Evolutionary conservation across 1,140 invertebrate genomes (phyloP).

Genomic region (Drosophila funebris): DNA sequence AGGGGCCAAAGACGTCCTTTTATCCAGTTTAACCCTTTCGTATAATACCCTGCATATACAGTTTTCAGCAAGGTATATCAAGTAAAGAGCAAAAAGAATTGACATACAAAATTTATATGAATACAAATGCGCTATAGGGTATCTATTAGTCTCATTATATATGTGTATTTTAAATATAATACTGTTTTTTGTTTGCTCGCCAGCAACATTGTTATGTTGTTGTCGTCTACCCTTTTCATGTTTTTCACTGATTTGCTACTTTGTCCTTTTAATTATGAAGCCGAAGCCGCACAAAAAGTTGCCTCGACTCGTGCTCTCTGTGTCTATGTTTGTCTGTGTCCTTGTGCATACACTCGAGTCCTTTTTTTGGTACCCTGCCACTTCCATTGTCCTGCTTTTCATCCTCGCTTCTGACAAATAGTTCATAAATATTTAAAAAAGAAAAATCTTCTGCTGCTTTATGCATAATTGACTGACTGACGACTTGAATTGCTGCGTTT

Average conservation of each 20-base stretch:
- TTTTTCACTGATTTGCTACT: constrained; percentile 75
- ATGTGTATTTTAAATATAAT: background rate
- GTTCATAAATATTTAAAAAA: constrained; percentile 75
- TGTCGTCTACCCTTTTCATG: constrained; percentile 53
- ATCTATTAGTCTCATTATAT: background rate
- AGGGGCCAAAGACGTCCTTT: constrained; percentile 16
- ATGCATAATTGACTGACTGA: constrained; percentile 64
- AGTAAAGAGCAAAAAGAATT: background rate
- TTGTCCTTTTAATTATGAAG: constrained; percentile 79
- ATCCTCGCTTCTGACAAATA: constrained; percentile 47
- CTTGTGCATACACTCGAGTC: constrained; percentile 36
- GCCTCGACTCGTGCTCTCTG: background rate
- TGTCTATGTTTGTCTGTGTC: constrained; percentile 29
- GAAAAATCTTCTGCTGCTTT: constrained; percentile 34
- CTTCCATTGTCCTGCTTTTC: constrained; percentile 12
- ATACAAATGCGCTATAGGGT: background rate
- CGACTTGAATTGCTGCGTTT: background rate
- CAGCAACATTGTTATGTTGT: constrained; percentile 27
- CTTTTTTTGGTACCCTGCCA: constrained; percentile 16
- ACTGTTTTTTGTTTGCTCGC: constrained; percentile 29
- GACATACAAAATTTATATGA: background rate
- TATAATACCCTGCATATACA: constrained; percentile 16
- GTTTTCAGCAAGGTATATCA: background rate
- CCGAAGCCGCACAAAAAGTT: constrained; percentile 58
- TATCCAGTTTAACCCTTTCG: constrained; percentile 36